Evolutionary conservation across 2,888 invertebrate species (phyloP), one percentile per base, ranked within the genome.

Genomic region (Alloscopus bannaensis): DNA sequence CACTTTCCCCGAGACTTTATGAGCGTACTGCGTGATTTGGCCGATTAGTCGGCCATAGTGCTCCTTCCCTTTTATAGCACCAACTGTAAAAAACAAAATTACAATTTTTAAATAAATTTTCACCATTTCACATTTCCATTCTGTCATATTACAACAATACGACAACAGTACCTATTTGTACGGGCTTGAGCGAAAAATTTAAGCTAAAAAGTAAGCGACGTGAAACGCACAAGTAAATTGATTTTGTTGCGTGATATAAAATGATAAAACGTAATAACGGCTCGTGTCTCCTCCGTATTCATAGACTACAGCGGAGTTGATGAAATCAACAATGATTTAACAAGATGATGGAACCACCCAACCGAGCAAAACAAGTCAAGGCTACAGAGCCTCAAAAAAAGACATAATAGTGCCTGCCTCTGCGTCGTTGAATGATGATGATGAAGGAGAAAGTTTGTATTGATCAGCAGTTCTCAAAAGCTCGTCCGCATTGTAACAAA

Each of bases 11-110:
- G 91, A 91, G 85, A 95, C 94, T 81, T 93, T 93, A 87, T 95
- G 95, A 0, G 93, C 94, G 88, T 93, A 94, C 81, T 92, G 91
- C 31, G 91, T 91, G 72, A 96, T 90, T 0, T 91, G 90, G 65
- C 95, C 96, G 84, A 96, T 94, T 76, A 90, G 88, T 24, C 93
- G 92, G 22, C 96, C 96, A 88, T 93, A 95, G 89, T 95, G 94
- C 83, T 82, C 81, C 28, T 64, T 59, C 20, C 65, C 66, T 52
- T 76, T 76, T 16, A 22, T 59, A n/a, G 73, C 75, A 3, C 66
- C 79, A 18, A 42, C 77, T 76, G 71, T 26, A 70, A 70, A 59
- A 52, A 31, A 59, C 3, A 20, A 24, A 40, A 78, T n/a, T n/a
- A n/a, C n/a, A n/a, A n/a, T n/a, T n/a, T n/a, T n/a, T n/a, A n/a